A percentile compares a stretch with the other conserved stretches of the same genome.
phyloP scores from a whole-genome alignment of 1,140 invertebrate genomes.

The Drosophila pseudoananassae region DNA sequence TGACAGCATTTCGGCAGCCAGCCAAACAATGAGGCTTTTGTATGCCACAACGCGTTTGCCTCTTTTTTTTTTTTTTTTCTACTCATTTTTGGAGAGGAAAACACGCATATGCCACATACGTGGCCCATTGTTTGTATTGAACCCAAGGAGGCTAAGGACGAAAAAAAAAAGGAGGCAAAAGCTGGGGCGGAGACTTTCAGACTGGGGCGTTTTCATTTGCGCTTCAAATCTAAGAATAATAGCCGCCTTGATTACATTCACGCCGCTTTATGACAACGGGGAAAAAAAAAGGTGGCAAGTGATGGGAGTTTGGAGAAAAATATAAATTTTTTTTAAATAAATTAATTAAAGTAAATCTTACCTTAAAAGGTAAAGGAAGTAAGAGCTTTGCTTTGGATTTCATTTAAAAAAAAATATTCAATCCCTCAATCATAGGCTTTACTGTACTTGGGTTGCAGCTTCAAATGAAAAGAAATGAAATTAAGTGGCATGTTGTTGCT shows the following conservation, averaged over 20 bases:
- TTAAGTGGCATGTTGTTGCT: constrained; percentile 72
- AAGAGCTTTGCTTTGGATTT: too few species aligned
- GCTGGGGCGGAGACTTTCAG: constrained; percentile 27
- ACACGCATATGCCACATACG: constrained; percentile 46
- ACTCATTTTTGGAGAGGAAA: constrained; percentile 20
- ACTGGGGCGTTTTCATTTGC: constrained; percentile 66
- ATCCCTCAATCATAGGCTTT: background rate
- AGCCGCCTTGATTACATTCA: constrained; percentile 80
- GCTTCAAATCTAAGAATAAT: constrained; percentile 82
- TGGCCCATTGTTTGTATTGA: constrained; percentile 72
- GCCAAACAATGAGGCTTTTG: constrained; percentile 73
- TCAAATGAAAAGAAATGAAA: constrained; percentile 75
- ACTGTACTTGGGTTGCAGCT: constrained; percentile 40
- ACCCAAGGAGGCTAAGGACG: constrained; percentile 12
- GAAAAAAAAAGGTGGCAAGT: constrained; percentile 22
- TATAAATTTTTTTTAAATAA: too few species aligned
- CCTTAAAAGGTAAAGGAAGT: too few species aligned
- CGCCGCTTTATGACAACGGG: constrained; percentile 76
- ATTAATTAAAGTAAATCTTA: too few species aligned
- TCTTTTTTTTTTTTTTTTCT: constrained; percentile 37
- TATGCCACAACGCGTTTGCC: constrained; percentile 64
- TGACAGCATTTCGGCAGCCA: constrained; percentile 35
- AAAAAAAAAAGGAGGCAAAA: background rate
- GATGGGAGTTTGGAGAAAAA: background rate
- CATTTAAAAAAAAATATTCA: too few species aligned